Evolutionary conservation across 2,888 invertebrate species (phyloP).

Genomic region (Chironomus tentans): DNA sequence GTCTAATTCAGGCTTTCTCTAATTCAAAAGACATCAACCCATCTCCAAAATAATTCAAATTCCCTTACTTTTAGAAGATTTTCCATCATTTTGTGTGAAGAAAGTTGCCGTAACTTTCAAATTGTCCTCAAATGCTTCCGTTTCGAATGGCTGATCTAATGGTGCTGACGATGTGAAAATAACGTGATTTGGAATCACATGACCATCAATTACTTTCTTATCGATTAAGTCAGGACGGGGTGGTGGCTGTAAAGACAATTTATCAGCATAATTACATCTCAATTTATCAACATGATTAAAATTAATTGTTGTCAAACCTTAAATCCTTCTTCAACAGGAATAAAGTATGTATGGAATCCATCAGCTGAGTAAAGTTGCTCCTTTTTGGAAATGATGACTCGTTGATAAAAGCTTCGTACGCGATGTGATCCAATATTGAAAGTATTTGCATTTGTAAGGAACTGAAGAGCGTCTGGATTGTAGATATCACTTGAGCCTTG

Average conservation of each 20-base stretch:
- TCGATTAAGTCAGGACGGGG: constrained; percentile 68
- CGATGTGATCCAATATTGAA: constrained; percentile 63
- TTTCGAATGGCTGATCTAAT: constrained; percentile 63
- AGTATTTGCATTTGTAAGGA: constrained; percentile 66
- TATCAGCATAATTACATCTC: too few relatives aligned
- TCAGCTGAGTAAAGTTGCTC: constrained; percentile 65
- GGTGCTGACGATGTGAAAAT: constrained; percentile 77
- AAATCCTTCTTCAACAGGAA: constrained; percentile 84
- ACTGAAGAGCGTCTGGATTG: constrained; percentile 74
- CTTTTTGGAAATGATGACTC: constrained; percentile 62
- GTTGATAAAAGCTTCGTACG: constrained; percentile 66
- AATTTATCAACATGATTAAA: not conserved
- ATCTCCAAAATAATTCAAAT: not conserved
- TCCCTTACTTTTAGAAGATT: constrained; percentile 54
- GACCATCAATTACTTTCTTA: constrained; percentile 77
- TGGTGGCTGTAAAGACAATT: constrained; percentile 45
- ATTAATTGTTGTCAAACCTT: constrained; percentile 48
- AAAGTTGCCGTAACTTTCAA: constrained; percentile 75
- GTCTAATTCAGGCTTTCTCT: too few relatives aligned
- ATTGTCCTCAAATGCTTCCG: constrained; percentile 73
- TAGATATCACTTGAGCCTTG: constrained; percentile 54
- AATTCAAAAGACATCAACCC: too few relatives aligned
- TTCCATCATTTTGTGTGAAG: constrained; percentile 59
- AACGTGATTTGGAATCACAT: constrained; percentile 78
- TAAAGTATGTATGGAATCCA: constrained; percentile 79